Evolutionary conservation across 2,888 invertebrate species (phyloP).

Genomic region (Drosophila atripex): DNA sequence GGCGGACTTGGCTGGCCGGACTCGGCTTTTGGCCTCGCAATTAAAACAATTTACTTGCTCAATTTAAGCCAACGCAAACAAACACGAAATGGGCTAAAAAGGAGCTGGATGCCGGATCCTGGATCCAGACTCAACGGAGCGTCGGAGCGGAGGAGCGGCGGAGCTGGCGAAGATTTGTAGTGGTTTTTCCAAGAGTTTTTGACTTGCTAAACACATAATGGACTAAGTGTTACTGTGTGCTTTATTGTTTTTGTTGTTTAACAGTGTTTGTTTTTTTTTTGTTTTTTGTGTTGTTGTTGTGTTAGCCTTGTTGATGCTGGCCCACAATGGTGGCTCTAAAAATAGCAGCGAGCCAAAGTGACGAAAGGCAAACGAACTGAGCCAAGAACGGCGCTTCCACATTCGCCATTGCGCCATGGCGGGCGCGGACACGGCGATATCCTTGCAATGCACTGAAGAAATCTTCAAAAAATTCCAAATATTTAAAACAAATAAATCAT

Average conservation of each 20-base stretch:
- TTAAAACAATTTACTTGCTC: conserved; percentile 77
- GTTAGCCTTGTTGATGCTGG: conserved; percentile 21
- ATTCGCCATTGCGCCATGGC: conserved; percentile 34
- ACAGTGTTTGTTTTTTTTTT: not conserved
- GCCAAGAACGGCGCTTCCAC: conserved; percentile 30
- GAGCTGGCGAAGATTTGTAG: conserved; percentile 35
- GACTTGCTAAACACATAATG: conserved; percentile 47
- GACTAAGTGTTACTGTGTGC: conserved; percentile 31
- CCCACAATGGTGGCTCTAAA: conserved; percentile 59
- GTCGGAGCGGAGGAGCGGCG: conserved; percentile 1
- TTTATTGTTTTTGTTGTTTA: conserved; percentile 17
- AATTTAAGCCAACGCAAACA: conserved; percentile 56
- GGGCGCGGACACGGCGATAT: conserved; percentile 11
- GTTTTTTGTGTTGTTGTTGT: conserved; percentile 3
- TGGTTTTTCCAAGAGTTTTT: conserved; percentile 48
- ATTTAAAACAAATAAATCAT: not conserved
- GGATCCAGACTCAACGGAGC: conserved; percentile 8
- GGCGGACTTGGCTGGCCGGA: conserved; percentile 24
- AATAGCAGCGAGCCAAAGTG: conserved; percentile 60
- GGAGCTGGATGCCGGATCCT: not conserved
- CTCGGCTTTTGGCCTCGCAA: conserved; percentile 56
- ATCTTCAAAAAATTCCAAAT: not conserved
- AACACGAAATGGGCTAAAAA: conserved; percentile 11
- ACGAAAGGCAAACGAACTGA: conserved; percentile 41
- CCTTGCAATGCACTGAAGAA: conserved; percentile 7